phyloP scores from a whole-genome alignment of 2,797 vertebrate species.

The Acanthis flammea region DNA sequence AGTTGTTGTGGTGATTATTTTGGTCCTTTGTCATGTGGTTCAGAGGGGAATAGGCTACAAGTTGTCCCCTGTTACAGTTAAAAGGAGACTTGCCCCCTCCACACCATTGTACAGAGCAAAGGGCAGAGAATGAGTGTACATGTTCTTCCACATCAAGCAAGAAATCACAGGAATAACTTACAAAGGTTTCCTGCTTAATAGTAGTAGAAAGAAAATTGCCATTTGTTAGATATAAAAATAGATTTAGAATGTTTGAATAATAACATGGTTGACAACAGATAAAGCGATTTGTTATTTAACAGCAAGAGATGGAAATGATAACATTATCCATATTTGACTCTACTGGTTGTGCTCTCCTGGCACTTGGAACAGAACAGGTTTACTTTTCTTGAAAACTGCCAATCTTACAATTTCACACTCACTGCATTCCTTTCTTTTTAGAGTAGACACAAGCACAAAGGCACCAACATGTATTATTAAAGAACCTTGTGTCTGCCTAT shows the following conservation, averaged over 20 bases:
- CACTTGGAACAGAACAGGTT: not conserved
- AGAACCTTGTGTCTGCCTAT: not conserved
- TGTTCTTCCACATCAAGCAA: not conserved
- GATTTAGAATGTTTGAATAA: not conserved
- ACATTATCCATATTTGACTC: not conserved
- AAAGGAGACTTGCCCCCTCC: not conserved
- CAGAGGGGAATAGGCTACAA: not conserved
- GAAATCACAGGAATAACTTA: not conserved
- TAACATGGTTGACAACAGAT: not conserved
- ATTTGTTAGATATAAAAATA: not conserved
- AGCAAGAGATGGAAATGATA: not conserved
- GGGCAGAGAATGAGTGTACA: not conserved
- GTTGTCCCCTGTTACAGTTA: not conserved
- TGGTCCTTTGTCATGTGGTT: not conserved
- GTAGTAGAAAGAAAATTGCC: not conserved
- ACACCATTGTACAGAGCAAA: not conserved
- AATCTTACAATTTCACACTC: not conserved
- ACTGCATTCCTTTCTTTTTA: not conserved
- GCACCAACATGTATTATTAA: not conserved
- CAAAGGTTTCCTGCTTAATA: not conserved
- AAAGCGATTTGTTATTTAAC: not conserved
- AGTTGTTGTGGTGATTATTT: not conserved
- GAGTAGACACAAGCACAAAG: not conserved
- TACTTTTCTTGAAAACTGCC: not conserved
- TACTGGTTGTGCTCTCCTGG: not conserved